phyloP scores from a whole-genome alignment of 2,113 vertebrate genomes.

The Ursus arctos region DNA sequence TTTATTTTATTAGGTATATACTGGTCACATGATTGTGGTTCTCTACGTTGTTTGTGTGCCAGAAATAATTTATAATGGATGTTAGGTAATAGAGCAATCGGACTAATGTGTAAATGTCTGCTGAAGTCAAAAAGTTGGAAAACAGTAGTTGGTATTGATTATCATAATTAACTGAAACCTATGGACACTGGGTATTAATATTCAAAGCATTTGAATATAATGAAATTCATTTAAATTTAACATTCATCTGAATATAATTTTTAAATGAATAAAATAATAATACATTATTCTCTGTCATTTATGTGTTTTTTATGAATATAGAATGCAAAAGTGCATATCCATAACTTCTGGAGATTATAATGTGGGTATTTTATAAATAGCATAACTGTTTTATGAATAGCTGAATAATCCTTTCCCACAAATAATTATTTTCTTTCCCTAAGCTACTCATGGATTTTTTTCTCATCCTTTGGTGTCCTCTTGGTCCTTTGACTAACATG shows the following conservation, averaged over 20 bases:
- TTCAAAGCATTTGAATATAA: slow-evolving; percentile 4
- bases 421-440: slow-evolving; percentile 2
- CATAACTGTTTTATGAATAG: neutral
- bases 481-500: slow-evolving; percentile 23
- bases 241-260: neutral
- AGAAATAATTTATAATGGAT: neutral
- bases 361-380: neutral
- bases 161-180: neutral
- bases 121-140: neutral
- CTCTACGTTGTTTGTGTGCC: neutral
- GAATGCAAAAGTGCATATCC: neutral
- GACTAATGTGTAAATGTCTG: neutral
- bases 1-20: neutral
- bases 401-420: neutral
- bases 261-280: slow-evolving; percentile 23
- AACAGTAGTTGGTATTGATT: neutral
- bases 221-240: neutral
- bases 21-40: neutral
- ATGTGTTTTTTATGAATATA: neutral
- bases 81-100: neutral
- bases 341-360: neutral
- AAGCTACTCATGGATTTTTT: neutral
- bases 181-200: neutral
- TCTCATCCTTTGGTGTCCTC: neutral
- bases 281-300: neutral